Conservation (phyloP, 2,113 vertebrate species). For the Rousettus leschenaultii region DNA sequence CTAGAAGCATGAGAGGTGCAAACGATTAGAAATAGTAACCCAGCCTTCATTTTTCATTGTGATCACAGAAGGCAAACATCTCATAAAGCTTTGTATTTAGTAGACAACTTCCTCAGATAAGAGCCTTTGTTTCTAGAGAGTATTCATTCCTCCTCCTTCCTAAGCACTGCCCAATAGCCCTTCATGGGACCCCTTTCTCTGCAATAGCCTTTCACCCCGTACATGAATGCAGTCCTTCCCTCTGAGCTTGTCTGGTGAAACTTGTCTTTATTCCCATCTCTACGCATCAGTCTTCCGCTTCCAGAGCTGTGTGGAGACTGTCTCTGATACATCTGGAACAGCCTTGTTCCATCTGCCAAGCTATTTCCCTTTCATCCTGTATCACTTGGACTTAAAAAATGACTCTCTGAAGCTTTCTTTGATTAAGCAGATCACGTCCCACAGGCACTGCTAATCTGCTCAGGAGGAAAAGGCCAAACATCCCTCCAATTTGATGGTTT, state of each 20-base stretch:
- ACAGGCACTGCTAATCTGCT: not conserved
- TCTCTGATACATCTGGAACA: slow-evolving; percentile 26
- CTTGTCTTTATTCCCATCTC: not conserved
- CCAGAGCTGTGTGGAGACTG: slow-evolving; percentile 9
- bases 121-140: not conserved
- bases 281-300: not conserved
- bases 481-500: not conserved
- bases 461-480: not conserved
- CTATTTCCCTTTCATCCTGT: slow-evolving; percentile 34
- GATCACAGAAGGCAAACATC: not conserved
- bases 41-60: not conserved
- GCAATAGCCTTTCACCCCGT: not conserved
- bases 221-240: not conserved
- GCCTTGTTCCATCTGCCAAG: slow-evolving; percentile 29
- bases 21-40: not conserved
- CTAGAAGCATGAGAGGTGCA: not conserved
- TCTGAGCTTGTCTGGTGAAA: not conserved
- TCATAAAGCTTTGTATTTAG: not conserved
- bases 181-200: not conserved
- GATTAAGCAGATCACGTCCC: not conserved
- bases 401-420: not conserved
- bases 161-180: not conserved
- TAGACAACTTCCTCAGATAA: not conserved
- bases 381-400: slow-evolving; percentile 1
- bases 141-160: not conserved